Evolutionary conservation across 2,888 invertebrate species (phyloP).

Genomic region (Timema cristinae): DNA sequence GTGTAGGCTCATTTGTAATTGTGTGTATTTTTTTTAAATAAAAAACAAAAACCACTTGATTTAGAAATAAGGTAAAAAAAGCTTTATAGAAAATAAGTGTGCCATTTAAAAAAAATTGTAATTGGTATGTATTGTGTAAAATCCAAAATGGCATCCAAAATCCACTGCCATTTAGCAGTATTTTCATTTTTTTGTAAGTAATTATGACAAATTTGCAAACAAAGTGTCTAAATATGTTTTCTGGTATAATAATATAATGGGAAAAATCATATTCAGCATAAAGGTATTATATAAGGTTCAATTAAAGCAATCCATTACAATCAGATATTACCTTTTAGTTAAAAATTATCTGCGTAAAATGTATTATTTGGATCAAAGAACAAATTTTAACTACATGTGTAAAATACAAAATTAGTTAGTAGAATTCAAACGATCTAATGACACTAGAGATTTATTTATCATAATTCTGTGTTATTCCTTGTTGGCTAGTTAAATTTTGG

Average conservation of each 20-base stretch:
- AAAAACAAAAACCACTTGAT: slow-evolving; percentile 8
- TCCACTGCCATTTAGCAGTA: no score
- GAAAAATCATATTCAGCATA: neutral
- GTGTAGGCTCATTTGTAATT: slow-evolving; percentile 10
- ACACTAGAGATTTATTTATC: neutral
- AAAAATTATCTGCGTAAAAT: neutral
- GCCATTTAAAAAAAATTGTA: neutral
- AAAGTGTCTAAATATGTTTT: slow-evolving; percentile 5
- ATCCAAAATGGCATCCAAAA: neutral
- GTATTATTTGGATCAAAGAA: neutral
- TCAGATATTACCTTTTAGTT: neutral
- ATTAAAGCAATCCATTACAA: neutral
- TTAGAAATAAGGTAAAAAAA: neutral
- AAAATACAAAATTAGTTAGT: neutral
- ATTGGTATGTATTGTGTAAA: no score
- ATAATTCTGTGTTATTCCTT: neutral
- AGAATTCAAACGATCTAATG: slow-evolving; percentile 2
- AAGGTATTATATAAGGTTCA: neutral
- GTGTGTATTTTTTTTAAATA: neutral
- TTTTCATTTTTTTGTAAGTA: neutral
- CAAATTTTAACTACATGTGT: slow-evolving; percentile 1
- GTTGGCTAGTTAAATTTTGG: neutral
- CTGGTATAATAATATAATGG: neutral
- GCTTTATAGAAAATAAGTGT: neutral
- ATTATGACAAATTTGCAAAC: neutral